A percentile compares a stretch with the other conserved stretches of the same genome.
Evolutionary conservation across 2,113 vertebrate genomes (phyloP).

Genomic region (Seriola aureovittata): DNA sequence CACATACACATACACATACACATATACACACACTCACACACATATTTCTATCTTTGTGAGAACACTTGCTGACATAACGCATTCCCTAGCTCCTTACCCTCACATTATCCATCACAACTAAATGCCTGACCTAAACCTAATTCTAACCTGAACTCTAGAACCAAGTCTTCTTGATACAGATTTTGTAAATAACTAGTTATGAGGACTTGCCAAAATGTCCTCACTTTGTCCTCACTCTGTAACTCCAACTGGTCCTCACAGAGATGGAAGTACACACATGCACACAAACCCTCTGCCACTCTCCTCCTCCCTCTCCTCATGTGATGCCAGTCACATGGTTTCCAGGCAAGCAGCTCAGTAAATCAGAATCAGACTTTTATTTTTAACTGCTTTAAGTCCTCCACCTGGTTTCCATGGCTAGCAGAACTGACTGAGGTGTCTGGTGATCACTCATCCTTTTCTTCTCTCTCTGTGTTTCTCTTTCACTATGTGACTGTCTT

Average conservation of each 20-base stretch:
- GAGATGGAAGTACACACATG: constrained; percentile 4
- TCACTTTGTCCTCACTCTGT: too few species aligned
- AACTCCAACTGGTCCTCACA: too few species aligned
- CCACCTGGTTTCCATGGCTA: constrained; percentile 67
- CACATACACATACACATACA: background rate
- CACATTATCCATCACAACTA: too few species aligned
- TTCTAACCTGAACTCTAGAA: too few species aligned
- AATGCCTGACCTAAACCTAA: too few species aligned
- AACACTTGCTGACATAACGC: too few species aligned
- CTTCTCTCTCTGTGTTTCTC: constrained; percentile 21
- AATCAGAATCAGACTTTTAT: constrained; percentile 86
- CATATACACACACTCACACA: constrained; percentile 17
- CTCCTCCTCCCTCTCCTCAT: constrained; percentile 71
- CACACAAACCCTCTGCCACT: constrained; percentile 30
- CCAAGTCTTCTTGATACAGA: too few species aligned
- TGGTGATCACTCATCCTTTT: constrained; percentile 41
- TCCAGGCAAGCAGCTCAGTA: constrained; percentile 84
- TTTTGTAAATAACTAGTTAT: too few species aligned
- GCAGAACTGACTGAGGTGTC: constrained; percentile 51
- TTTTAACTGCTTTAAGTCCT: constrained; percentile 84
- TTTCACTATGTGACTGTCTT: constrained; percentile 11
- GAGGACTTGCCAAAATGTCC: too few species aligned
- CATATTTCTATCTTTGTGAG: too few species aligned
- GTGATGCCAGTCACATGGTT: constrained; percentile 86
- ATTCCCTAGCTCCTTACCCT: too few species aligned